Evolutionary conservation across 2,113 vertebrate genomes (phyloP).

Genomic region (Solea solea): DNA sequence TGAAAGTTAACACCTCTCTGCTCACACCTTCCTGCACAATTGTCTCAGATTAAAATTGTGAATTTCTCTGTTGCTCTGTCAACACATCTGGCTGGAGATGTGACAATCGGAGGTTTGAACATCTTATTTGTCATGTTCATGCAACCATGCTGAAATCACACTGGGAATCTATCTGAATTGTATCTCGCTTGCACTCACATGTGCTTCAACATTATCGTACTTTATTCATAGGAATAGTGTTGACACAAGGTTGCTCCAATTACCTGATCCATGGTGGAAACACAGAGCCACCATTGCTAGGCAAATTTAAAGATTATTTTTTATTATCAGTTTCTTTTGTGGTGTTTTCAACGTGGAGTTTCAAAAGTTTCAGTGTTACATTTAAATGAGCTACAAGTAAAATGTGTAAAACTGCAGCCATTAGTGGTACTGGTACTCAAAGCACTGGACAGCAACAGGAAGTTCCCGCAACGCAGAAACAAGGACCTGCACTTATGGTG

Average conservation of each 20-base stretch:
- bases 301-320: slow-evolving; percentile 1
- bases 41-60: slow-evolving; percentile 55
- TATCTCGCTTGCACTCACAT: slow-evolving; percentile 24
- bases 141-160: slow-evolving; percentile 26
- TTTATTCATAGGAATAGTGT: slow-evolving; percentile 22
- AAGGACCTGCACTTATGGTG: too few relatives aligned
- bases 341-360: not conserved
- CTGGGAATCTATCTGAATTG: slow-evolving; percentile 35
- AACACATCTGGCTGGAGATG: slow-evolving; percentile 54
- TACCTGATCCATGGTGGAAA: not conserved
- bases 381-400: too few relatives aligned
- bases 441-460: too few relatives aligned
- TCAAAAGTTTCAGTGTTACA: not conserved
- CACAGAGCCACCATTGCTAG: not conserved
- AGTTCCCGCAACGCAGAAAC: too few relatives aligned
- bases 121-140: slow-evolving; percentile 46
- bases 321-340: not conserved
- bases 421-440: too few relatives aligned
- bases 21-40: slow-evolving; percentile 58
- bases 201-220: slow-evolving; percentile 10
- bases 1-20: slow-evolving; percentile 48
- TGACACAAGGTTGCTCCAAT: not conserved
- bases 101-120: slow-evolving; percentile 46
- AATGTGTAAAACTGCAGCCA: too few relatives aligned
- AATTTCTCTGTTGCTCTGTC: slow-evolving; percentile 24